Percentiles rank a stretch among this genome's conserved stretches.
Evolutionary conservation across 1,140 invertebrate species (phyloP).

Genomic region (Teleogryllus occipitalis): DNA sequence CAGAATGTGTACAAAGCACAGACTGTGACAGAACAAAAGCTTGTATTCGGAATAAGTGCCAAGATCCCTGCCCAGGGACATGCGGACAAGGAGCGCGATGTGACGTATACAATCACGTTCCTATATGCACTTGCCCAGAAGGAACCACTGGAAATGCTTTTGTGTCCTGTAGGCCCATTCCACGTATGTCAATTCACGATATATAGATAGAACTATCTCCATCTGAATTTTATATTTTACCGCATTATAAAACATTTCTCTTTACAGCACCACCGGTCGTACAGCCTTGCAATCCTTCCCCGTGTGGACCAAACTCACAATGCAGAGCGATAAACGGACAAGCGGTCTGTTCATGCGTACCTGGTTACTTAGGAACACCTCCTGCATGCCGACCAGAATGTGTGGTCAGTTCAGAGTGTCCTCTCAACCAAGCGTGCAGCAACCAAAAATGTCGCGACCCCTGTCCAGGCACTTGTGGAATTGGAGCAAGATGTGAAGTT

Average conservation of each 20-base stretch:
- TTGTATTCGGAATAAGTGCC: constrained; percentile 33
- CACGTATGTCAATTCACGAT: constrained; percentile 17
- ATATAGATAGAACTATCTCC: no score
- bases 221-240: no score
- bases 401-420: constrained; percentile 39
- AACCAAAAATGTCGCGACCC: constrained; percentile 42
- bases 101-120: constrained; percentile 26
- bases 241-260: neutral
- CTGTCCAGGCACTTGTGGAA: constrained; percentile 44
- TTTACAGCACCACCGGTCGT: constrained; percentile 28
- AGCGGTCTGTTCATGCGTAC: constrained; percentile 41
- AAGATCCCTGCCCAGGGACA: constrained; percentile 32
- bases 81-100: constrained; percentile 33
- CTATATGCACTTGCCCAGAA: constrained; percentile 30
- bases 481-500: constrained; percentile 46
- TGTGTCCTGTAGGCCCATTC: constrained; percentile 25
- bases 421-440: constrained; percentile 41
- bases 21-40: constrained; percentile 51
- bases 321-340: constrained; percentile 41
- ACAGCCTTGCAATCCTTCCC: constrained; percentile 42
- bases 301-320: constrained; percentile 36
- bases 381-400: constrained; percentile 43
- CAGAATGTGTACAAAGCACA: constrained; percentile 40
- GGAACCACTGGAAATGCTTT: constrained; percentile 31
- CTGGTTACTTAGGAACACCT: constrained; percentile 39